These are phyloP conservation scores for Nothobranchius kuhntae DNA, from an alignment of 2,113 vertebrate genomes.

Conservation along the genomic window DNA sequence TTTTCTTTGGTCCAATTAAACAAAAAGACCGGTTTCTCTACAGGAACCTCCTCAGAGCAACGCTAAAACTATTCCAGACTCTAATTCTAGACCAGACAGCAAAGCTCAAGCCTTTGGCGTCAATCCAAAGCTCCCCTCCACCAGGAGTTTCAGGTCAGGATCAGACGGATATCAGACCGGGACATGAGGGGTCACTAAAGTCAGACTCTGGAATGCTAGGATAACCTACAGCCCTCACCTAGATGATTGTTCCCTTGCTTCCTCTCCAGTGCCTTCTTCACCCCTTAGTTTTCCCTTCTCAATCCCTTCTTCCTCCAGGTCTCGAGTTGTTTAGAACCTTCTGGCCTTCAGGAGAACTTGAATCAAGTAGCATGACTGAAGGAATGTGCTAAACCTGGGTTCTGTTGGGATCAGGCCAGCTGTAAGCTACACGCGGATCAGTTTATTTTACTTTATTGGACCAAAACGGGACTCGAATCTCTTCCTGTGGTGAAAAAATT, in stretches of 20 bases:
- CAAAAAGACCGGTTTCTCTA: no score
- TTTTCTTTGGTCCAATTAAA: no score
- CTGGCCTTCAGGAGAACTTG: neutral
- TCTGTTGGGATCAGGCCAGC: conserved; percentile 18
- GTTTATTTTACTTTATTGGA: no score
- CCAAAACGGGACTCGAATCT: no score
- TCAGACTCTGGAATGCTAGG: conserved; percentile 29
- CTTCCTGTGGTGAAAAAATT: no score
- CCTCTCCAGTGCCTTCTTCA: neutral
- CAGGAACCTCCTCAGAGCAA: no score
- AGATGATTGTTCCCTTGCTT: conserved; percentile 16
- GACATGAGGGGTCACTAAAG: neutral
- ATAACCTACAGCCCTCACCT: conserved; percentile 17
- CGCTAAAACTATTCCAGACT: no score
- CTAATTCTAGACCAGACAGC: no score
- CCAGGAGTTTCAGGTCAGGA: conserved; percentile 4
- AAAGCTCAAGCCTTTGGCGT: no score
- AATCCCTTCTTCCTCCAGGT: neutral
- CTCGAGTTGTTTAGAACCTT: neutral
- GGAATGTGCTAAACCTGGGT: conserved; percentile 50
- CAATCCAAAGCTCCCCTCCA: no score
- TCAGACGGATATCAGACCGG: neutral
- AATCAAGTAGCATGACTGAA: conserved; percentile 28
- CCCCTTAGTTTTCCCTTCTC: neutral
- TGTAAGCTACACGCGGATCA: no score